A percentile compares a stretch with the other conserved stretches of the same genome.
Conservation (phyloP, 2,888 invertebrate genomes). For the Biston betularia region DNA sequence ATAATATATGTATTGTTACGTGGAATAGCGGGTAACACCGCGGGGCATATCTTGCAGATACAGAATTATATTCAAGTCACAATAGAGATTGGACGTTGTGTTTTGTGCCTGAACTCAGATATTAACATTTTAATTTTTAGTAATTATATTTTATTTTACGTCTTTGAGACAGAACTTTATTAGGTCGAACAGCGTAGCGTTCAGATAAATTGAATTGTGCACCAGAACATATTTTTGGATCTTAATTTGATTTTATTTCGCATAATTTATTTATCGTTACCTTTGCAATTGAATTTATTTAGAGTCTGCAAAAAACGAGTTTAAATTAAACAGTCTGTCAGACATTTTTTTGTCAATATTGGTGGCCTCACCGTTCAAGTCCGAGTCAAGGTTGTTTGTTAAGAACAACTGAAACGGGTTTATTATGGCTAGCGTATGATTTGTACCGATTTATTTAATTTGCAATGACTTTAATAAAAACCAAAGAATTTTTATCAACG, state of each 20-base stretch:
- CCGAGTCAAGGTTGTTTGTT: slow-evolving; percentile 25
- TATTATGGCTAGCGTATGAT: slow-evolving; percentile 8
- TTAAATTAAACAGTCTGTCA: slow-evolving; percentile 22
- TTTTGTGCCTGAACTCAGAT: too few species aligned
- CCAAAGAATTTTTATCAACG: background rate
- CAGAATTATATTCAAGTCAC: too few species aligned
- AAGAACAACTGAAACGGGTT: slow-evolving; percentile 25
- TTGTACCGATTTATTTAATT: background rate
- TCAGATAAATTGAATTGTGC: too few species aligned
- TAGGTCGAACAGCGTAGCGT: too few species aligned
- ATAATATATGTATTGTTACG: too few species aligned
- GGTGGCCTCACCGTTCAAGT: slow-evolving; percentile 19
- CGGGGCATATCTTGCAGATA: too few species aligned
- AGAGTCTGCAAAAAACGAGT: slow-evolving; percentile 13
- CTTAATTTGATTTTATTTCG: background rate
- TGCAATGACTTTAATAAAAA: background rate
- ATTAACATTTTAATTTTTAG: too few species aligned
- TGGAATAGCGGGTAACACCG: too few species aligned
- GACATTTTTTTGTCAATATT: slow-evolving; percentile 29
- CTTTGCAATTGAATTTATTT: background rate
- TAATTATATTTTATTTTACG: too few species aligned
- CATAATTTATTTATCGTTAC: background rate
- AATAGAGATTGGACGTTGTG: too few species aligned
- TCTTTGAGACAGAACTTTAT: too few species aligned
- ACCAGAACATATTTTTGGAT: background rate